A percentile compares a stretch with the other conserved stretches of the same genome.
Conservation (phyloP, 1,140 invertebrate genomes). For the Microplitis mediator region DNA sequence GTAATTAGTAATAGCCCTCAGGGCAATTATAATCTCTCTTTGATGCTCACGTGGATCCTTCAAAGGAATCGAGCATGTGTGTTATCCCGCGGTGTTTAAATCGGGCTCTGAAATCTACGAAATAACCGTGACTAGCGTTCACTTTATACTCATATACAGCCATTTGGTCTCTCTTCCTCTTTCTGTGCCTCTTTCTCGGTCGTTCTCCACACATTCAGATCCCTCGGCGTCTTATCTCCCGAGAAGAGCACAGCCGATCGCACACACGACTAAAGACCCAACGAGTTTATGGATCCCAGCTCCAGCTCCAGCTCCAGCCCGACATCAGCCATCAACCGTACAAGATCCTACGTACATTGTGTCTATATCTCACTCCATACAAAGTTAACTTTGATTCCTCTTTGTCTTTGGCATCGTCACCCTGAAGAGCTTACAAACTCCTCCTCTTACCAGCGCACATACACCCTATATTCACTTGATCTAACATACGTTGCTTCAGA, state of each 20-base stretch:
- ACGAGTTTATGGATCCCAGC: too few species aligned
- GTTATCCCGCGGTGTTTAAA: too few species aligned
- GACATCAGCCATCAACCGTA: not conserved
- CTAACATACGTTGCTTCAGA: too few species aligned
- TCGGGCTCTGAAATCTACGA: not conserved
- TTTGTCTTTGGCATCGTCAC: slow-evolving; percentile 18
- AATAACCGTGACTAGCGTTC: not conserved
- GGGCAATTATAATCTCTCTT: slow-evolving; percentile 2
- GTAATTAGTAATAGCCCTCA: slow-evolving; percentile 16
- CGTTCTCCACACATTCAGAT: too few species aligned
- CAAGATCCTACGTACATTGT: not conserved
- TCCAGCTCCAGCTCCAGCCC: too few species aligned
- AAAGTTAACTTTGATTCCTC: slow-evolving; percentile 24
- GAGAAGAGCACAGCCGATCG: too few species aligned
- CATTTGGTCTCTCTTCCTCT: too few species aligned
- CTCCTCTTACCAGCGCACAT: not conserved
- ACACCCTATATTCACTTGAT: not conserved
- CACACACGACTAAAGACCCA: too few species aligned
- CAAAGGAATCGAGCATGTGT: slow-evolving; percentile 7
- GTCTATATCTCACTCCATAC: not conserved
- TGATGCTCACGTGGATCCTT: not conserved
- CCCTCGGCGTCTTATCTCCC: too few species aligned
- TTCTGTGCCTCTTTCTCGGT: too few species aligned
- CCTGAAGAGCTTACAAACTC: not conserved
- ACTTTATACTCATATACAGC: too few species aligned